Conservation (phyloP, 1,140 invertebrate species). For the Zaprionus tsacasi region DNA sequence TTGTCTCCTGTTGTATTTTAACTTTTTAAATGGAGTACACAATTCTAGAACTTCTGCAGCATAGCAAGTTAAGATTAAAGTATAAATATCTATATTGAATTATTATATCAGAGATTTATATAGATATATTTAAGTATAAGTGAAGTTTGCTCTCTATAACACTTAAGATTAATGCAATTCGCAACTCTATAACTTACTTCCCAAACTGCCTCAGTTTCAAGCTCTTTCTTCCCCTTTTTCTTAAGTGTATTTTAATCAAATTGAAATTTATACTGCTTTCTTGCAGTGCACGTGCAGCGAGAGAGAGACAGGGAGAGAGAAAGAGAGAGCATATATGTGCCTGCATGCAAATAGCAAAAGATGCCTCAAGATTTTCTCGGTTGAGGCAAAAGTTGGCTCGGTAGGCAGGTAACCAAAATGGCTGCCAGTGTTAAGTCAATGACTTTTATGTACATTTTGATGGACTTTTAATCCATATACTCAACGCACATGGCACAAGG, state of each 20-base stretch:
- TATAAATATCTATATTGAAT: too few species aligned
- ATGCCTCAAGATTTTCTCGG: constrained; percentile 69
- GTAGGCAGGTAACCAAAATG: constrained; percentile 5
- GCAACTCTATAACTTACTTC: not conserved
- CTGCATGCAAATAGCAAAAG: constrained; percentile 57
- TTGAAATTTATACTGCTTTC: constrained; percentile 1
- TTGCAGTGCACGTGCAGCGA: constrained; percentile 3
- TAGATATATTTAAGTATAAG: too few species aligned
- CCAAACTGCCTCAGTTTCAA: not conserved
- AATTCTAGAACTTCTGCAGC: too few species aligned
- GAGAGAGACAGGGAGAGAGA: constrained; percentile 1
- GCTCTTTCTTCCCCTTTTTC: not conserved
- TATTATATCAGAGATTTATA: too few species aligned
- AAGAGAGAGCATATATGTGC: not conserved
- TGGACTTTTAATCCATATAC: constrained; percentile 78
- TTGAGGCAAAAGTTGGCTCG: constrained; percentile 51
- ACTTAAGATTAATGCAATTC: not conserved
- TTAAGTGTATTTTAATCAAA: not conserved
- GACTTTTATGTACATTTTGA: constrained; percentile 82
- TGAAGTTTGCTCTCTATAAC: not conserved
- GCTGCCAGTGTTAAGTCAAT: constrained; percentile 76
- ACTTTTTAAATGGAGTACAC: too few species aligned
- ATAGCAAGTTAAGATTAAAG: too few species aligned
- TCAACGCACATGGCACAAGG: constrained; percentile 5
- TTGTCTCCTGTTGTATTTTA: too few species aligned